Evolutionary conservation across 2,113 vertebrate genomes (phyloP).

Genomic region (Notarius quadriscutis): DNA sequence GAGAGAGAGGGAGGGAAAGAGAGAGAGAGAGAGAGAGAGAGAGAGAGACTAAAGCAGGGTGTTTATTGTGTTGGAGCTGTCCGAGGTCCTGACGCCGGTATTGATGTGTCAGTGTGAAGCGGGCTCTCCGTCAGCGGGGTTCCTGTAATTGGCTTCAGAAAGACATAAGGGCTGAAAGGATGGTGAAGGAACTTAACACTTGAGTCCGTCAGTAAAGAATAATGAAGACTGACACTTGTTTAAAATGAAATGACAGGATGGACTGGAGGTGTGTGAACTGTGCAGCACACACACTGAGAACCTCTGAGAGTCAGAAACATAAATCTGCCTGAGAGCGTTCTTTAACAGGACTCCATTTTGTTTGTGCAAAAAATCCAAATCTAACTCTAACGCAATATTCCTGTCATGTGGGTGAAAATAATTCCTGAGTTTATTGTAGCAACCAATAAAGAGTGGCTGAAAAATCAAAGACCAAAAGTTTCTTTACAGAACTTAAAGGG

Average conservation of each 20-base stretch:
- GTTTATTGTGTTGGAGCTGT: slow-evolving; percentile 16
- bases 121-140: slow-evolving; percentile 18
- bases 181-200: background rate
- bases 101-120: background rate
- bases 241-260: background rate
- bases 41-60: background rate
- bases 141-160: slow-evolving; percentile 9
- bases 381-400: background rate
- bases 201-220: background rate
- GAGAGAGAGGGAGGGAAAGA: background rate
- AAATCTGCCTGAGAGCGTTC: background rate
- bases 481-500: background rate
- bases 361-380: background rate
- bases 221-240: background rate
- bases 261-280: background rate
- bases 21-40: background rate
- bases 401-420: background rate
- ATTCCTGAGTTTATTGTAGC: background rate
- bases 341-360: background rate
- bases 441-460: background rate
- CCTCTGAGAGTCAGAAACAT: too few relatives aligned
- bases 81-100: slow-evolving; percentile 31
- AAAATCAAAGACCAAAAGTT: background rate
- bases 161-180: background rate
- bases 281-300: background rate